Evolutionary conservation across 2,113 vertebrate genomes (phyloP).

Genomic region (Candoia aspera): DNA sequence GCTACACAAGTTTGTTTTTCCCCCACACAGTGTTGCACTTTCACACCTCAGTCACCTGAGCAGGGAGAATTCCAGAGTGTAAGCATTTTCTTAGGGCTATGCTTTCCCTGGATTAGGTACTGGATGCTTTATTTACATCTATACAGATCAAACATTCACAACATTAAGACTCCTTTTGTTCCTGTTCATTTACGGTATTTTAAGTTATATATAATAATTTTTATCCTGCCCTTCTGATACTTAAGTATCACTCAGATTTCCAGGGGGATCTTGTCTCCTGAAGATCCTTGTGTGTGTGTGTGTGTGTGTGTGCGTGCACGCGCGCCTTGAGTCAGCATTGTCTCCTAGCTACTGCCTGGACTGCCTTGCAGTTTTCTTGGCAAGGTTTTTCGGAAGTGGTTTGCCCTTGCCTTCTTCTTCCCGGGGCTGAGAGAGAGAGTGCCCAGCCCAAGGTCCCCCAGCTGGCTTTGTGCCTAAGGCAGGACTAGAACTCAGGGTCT

Average conservation of each 20-base stretch:
- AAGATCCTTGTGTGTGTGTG: neutral
- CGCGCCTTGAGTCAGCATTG: neutral
- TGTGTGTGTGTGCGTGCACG: neutral
- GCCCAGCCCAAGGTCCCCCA: neutral
- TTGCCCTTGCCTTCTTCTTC: neutral
- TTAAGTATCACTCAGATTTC: neutral
- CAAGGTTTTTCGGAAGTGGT: neutral
- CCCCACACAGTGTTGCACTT: neutral
- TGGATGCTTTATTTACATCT: neutral
- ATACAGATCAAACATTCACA: neutral
- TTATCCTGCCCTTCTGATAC: neutral
- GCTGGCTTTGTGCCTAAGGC: too few species aligned
- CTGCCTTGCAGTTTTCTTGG: neutral
- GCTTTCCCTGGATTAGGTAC: neutral
- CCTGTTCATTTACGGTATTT: neutral
- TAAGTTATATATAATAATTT: neutral
- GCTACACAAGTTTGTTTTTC: neutral
- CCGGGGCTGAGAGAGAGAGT: neutral
- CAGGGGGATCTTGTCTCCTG: neutral
- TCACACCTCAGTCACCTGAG: neutral
- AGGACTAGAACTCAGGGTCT: too few species aligned
- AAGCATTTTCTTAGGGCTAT: neutral
- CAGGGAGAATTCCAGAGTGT: neutral
- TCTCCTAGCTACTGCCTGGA: neutral
- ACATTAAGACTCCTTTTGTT: neutral